phyloP scores from a whole-genome alignment of 2,797 vertebrate species.

The Benthosema pterotum region DNA sequence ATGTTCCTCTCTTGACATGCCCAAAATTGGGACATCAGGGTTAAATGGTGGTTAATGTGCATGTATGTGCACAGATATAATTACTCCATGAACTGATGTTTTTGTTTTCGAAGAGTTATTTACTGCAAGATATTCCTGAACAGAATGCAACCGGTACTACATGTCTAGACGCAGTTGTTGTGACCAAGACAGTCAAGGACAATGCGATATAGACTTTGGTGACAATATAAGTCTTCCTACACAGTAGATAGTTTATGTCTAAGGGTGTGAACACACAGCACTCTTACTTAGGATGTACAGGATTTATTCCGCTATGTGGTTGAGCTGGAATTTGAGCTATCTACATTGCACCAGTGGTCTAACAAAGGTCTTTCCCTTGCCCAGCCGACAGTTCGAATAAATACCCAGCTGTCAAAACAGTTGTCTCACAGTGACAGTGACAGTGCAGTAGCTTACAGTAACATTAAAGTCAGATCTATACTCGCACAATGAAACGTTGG shows the following conservation, averaged over 20 bases:
- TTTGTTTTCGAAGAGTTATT: neutral
- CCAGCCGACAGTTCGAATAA: slow-evolving; percentile 22
- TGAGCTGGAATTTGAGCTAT: slow-evolving; percentile 36
- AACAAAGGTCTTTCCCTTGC: slow-evolving; percentile 4
- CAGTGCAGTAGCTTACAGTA: slow-evolving; percentile 39
- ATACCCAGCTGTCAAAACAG: slow-evolving; percentile 43
- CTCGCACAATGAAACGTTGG: neutral
- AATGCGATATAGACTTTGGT: neutral
- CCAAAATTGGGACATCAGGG: too few relatives aligned
- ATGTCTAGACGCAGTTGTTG: too few relatives aligned
- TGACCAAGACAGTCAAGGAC: too few relatives aligned
- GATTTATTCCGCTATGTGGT: slow-evolving; percentile 27
- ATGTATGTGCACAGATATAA: too few relatives aligned
- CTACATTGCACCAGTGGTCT: neutral
- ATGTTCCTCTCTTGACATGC: too few relatives aligned
- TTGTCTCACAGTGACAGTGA: slow-evolving; percentile 34
- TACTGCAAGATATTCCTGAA: neutral
- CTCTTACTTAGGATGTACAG: slow-evolving; percentile 11
- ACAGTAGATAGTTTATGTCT: slow-evolving; percentile 26
- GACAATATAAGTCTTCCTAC: neutral
- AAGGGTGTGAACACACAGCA: neutral
- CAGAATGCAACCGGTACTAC: too few relatives aligned
- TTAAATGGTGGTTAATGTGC: too few relatives aligned
- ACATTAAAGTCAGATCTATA: slow-evolving; percentile 26
- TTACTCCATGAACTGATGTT: too few relatives aligned